Base-by-base conservation (phyloP, 2,888 invertebrate genomes). In the Erannis defoliaria region DNA sequence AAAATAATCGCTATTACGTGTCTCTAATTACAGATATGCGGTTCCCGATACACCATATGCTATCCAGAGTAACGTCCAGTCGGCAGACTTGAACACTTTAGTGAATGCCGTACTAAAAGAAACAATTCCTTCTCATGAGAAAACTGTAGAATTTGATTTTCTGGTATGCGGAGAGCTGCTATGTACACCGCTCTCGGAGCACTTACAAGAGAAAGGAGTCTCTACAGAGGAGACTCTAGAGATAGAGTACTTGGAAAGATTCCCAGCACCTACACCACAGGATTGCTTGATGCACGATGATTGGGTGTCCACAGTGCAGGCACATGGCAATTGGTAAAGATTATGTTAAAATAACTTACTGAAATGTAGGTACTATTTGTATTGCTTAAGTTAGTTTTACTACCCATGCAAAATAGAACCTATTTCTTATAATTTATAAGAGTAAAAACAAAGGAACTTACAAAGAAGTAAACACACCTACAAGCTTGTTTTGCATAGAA, bases 201-300 rank as follows among this genome's bases (percentile, higher is more conserved):
- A 97, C 85, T 90, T 98, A 57, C 94, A 95, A 65, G 95, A 96
- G 62, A 96, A 96, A 74, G 94, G 94, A 37, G 92, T 96, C 9
- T 97, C 97, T 0, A 95, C 96, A 49, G 99, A 99, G 93, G 95
- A 95, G 55, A 96, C 97, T 9, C 91, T 99, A 69, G 96, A 97
- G 69, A 94, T 99, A 51, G 99, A 99, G 87, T 99, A 99, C 88
- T 93, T 99, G 19, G 97, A 98, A 82, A 95, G 97, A 72, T 96
- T 96, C 72, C 97, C 98, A 10, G 96, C 99, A 0, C 99, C 99
- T 0, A 95, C 97, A 77, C 99, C 99, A 0, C 96, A 98, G 81
- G 97, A 98, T 84, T 97, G 98, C 81, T 93, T 99, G 68, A 94
- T 97, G 84, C 99, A 99, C 78, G 98, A 99, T 88, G 99, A 99